Evolutionary conservation across 2,888 invertebrate genomes (phyloP).

Genomic region (Allygus modestus): DNA sequence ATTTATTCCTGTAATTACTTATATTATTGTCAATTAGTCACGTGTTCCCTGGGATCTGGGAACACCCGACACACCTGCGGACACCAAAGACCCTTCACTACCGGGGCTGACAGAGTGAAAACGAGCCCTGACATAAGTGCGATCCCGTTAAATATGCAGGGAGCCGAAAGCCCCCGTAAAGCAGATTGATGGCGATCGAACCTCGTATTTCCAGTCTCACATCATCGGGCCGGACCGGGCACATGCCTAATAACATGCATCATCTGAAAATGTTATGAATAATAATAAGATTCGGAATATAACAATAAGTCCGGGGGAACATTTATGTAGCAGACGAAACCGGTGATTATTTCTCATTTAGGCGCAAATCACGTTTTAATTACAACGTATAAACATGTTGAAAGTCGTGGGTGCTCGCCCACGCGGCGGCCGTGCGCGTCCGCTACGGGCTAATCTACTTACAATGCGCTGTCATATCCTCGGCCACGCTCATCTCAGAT

Average conservation of each 20-base stretch:
- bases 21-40: too few species aligned
- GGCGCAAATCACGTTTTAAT: constrained; percentile 60
- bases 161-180: neutral
- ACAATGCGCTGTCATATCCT: constrained; percentile 8
- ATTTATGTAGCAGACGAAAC: constrained; percentile 15
- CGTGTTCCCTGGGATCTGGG: too few species aligned
- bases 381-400: constrained; percentile 51
- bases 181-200: constrained; percentile 3
- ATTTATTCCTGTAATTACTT: too few species aligned
- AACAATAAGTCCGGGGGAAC: constrained; percentile 34
- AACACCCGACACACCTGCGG: too few species aligned
- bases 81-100: too few species aligned
- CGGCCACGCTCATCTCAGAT: constrained; percentile 41
- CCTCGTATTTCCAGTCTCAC: neutral
- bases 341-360: constrained; percentile 59
- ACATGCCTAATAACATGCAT: constrained; percentile 37
- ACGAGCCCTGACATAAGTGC: neutral
- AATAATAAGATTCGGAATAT: constrained; percentile 39
- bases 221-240: neutral
- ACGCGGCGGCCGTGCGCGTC: neutral
- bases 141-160: neutral
- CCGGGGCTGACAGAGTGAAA: too few species aligned
- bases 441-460: constrained; percentile 33
- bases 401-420: constrained; percentile 43
- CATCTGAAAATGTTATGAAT: constrained; percentile 35